Base-by-base conservation (phyloP, 2,888 invertebrate genomes). In the Epiperipatus broadwayi region DNA sequence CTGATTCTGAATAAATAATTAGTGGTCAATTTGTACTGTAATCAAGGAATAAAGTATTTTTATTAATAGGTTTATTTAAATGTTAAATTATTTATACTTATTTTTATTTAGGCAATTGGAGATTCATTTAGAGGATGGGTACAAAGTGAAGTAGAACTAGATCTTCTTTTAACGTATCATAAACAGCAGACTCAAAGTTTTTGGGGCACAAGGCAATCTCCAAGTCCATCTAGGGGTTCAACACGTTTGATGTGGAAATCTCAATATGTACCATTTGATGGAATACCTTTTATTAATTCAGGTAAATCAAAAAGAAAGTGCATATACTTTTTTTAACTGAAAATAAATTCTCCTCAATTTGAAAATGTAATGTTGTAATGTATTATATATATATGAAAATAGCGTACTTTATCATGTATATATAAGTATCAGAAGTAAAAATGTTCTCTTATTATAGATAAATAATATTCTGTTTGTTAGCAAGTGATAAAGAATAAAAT, bases 161-260 rank as follows among this genome's bases (percentile, higher is more conserved):
- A 58, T 35, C 46, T 55, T n/a, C 41, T 58, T 22, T 45, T 59
- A 40, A 55, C 57, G n/a, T 54, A 52, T 38, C 58, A 58, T 46
- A 57, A 56, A 43, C 58, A 58, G 43, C 53, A 55, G 33, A 59
- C 59, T 3, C 50, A 52, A 40, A 55, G 54, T 44, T 53, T 54
- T 46, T 59, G 59, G 59, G 59, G 59, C 5, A 58, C 58, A 4
- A 48, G 59, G 4, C 59, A 59, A 46, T 57, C 57, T 1, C 57
- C 57, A 2, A 52, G 53, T 42, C 53, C 55, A 2, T 53, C 51
- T 4, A 54, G 56, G 41, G 51, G 52, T 10, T 55, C 59, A 5
- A 55, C 56, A 2, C 41, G 59, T 34, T 51, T 59, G 25, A 59
- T 59, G 59, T 59, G 59, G 59, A 58, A 57, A 41, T 58, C 57